Percentiles rank a stretch among this genome's conserved stretches.
phyloP scores from a whole-genome alignment of 2,888 invertebrate species.

The Bugulina stolonifera region DNA sequence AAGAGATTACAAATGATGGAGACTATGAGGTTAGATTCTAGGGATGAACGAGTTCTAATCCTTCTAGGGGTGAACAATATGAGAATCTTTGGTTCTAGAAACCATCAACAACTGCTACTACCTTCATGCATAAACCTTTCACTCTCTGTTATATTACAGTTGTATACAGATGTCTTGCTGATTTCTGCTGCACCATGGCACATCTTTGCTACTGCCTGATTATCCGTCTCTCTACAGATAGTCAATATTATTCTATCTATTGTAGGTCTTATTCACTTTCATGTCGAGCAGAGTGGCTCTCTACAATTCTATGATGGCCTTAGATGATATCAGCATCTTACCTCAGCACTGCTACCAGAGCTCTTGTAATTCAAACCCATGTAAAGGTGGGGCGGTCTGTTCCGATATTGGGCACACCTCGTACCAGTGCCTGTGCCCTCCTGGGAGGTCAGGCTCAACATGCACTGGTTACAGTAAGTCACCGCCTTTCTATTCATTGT shows the following conservation, averaged over 20 bases:
- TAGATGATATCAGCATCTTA: slow-evolving; percentile 20
- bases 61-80: too few relatives aligned
- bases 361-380: background rate
- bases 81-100: too few relatives aligned
- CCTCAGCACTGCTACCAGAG: background rate
- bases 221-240: too few relatives aligned
- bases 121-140: too few relatives aligned
- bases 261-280: slow-evolving; percentile 2
- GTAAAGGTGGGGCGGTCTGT: background rate
- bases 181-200: too few relatives aligned
- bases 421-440: background rate
- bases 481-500: too few relatives aligned
- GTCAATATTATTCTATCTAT: background rate
- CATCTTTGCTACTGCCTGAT: too few relatives aligned
- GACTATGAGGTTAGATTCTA: slow-evolving; percentile 10
- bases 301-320: slow-evolving; percentile 4
- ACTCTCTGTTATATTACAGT: too few relatives aligned
- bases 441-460: background rate
- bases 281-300: background rate
- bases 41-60: too few relatives aligned
- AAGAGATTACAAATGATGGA: slow-evolving; percentile 1
- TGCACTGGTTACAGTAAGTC: background rate
- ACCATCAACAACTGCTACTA: too few relatives aligned
- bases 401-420: background rate
- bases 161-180: too few relatives aligned